Evolutionary conservation across 2,888 invertebrate genomes (phyloP).

Genomic region (Sussaba pulchella): DNA sequence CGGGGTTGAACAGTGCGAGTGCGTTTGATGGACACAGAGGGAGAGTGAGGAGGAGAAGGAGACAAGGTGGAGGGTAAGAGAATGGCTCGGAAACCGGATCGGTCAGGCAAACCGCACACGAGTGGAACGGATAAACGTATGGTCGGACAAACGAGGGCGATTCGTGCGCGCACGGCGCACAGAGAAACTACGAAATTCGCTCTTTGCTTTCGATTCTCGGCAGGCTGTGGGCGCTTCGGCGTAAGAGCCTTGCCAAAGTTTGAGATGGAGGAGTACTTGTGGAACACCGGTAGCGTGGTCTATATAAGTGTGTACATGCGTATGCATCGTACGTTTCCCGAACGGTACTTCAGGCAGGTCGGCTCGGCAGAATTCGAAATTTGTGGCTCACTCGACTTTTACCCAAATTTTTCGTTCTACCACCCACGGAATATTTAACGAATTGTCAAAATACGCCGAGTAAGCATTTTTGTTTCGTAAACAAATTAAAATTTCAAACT

Average conservation of each 20-base stretch:
- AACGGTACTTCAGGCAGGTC: neutral
- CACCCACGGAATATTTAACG: too few relatives aligned
- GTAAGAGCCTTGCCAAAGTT: constrained; percentile 45
- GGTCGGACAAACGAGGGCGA: constrained; percentile 21
- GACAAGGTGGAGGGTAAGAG: too few relatives aligned
- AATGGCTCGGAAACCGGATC: constrained; percentile 10
- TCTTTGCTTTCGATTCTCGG: constrained; percentile 52
- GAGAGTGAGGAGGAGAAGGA: constrained; percentile 4
- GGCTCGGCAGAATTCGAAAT: too few relatives aligned
- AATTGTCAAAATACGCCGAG: too few relatives aligned
- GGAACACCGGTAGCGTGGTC: neutral
- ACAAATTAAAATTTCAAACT: too few relatives aligned
- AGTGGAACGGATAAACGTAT: constrained; percentile 24
- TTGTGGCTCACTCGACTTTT: too few relatives aligned
- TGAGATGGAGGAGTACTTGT: constrained; percentile 22
- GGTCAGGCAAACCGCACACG: constrained; percentile 35
- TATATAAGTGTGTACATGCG: neutral
- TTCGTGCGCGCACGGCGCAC: constrained; percentile 11
- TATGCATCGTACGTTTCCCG: neutral
- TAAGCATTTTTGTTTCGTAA: too few relatives aligned
- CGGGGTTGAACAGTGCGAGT: neutral
- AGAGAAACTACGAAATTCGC: constrained; percentile 49
- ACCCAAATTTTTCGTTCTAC: too few relatives aligned
- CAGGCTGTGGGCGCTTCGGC: constrained; percentile 35
- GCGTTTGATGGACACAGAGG: too few relatives aligned